Evolutionary conservation across 2,113 vertebrate species (phyloP), one percentile per base, ranked within the genome.

Genomic region (Oreochromis spilurus): DNA sequence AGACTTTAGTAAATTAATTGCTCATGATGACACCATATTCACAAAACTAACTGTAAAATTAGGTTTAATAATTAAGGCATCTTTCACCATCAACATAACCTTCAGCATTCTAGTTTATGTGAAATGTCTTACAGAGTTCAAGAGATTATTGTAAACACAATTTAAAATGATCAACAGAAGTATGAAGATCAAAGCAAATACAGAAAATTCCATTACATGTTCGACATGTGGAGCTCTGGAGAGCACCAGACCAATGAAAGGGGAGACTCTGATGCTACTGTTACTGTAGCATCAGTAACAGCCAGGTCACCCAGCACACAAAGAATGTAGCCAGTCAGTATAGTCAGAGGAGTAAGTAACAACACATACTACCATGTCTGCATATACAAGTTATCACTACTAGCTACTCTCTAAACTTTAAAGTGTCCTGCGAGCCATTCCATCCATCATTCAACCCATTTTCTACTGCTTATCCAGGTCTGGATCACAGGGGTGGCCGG

Each of bases 101-200:
- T 10, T 48, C 40, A 7, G 26, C 40, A 50, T 75, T 48, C 14
- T 31, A 31, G 43, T 50, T 75, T 48, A 48, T 17, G 4, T 75
- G 24, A 8, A 75, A 50, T 75, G 24, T 48, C 70, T 75, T 31
- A 5, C 9, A 26, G 3, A 48, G 8, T 17, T 45, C 13, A 72
- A 45, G 9, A 50, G 24, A 50, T 75, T 50, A 0, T 50, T 29
- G 5, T 0, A 19, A 75, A 75, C 40, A 3, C 67, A 48, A 29
- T 3, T 75, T 48, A 29, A 75, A 75, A 48, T 72, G 40, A 72
- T 45, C 40, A 4, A 72, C 58, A 34, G 40, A 45, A 29, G 40
- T 7, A 3, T 29, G 40, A 72, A 29, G 9, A 29, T 48, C 1
- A 1, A 48, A 72, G 38, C 38, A 72, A 45, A 45, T 72, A 6